These are phyloP conservation scores for Jordanella pulchra DNA, from an alignment of 2,797 vertebrate genomes.

Conservation along the genomic window DNA sequence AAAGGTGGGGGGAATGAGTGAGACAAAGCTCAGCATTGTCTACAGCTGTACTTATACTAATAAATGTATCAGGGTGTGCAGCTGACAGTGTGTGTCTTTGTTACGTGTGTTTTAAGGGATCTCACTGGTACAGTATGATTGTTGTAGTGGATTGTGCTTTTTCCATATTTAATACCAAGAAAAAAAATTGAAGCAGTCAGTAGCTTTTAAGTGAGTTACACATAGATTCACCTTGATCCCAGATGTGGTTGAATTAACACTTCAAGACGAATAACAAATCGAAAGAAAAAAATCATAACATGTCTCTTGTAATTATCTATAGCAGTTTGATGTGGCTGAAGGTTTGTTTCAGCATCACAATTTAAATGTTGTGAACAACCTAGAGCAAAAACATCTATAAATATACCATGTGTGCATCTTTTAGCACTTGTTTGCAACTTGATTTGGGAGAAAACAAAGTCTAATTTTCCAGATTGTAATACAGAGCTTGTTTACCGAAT, in stretches of 20 bases:
- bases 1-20: background rate
- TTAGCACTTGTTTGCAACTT: too few species aligned
- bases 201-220: constrained; percentile 1
- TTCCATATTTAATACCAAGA: constrained; percentile 1
- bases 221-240: background rate
- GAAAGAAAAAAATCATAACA: background rate
- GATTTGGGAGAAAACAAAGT: too few species aligned
- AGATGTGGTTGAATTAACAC: background rate
- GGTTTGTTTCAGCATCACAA: too few species aligned
- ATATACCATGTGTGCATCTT: too few species aligned
- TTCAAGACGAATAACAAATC: background rate
- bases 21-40: constrained; percentile 17
- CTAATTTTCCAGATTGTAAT: too few species aligned
- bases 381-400: too few species aligned
- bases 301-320: background rate
- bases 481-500: too few species aligned
- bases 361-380: too few species aligned
- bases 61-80: constrained; percentile 7
- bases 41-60: constrained; percentile 11
- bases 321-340: too few species aligned
- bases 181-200: background rate
- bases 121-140: background rate
- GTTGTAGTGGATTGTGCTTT: constrained; percentile 2
- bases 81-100: constrained; percentile 2
- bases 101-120: constrained; percentile 18